A percentile compares a stretch with the other conserved stretches of the same genome.
phyloP scores from a whole-genome alignment of 2,797 vertebrate genomes.

The Lithobates pipiens region DNA sequence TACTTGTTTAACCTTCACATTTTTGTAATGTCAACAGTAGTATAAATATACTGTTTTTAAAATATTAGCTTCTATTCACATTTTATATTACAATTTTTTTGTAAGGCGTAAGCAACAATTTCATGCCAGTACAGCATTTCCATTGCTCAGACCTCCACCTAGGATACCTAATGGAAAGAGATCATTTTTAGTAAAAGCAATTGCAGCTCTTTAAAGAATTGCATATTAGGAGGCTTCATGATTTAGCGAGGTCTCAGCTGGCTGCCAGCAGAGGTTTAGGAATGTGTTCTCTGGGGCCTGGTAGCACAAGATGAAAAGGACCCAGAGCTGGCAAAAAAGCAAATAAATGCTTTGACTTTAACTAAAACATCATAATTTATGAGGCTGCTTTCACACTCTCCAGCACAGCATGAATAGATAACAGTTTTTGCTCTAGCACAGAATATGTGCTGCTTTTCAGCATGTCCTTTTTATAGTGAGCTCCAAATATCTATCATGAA shows the following conservation, averaged over 20 bases:
- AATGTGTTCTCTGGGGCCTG: slow-evolving; percentile 76
- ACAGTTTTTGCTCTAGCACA: slow-evolving; percentile 53
- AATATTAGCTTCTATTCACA: not conserved
- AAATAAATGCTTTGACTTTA: slow-evolving; percentile 80
- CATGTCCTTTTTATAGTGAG: slow-evolving; percentile 42
- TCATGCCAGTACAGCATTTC: slow-evolving; percentile 62
- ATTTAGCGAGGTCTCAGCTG: slow-evolving; percentile 80
- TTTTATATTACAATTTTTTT: slow-evolving; percentile 10
- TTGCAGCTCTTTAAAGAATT: slow-evolving; percentile 74
- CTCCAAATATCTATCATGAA: slow-evolving; percentile 40
- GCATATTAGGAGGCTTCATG: slow-evolving; percentile 76
- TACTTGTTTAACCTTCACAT: not conserved
- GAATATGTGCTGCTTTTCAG: slow-evolving; percentile 54
- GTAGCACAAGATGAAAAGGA: slow-evolving; percentile 79
- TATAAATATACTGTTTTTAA: not conserved
- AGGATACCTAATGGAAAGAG: slow-evolving; percentile 73
- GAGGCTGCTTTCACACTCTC: slow-evolving; percentile 62
- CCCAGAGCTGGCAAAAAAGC: slow-evolving; percentile 79
- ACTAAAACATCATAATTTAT: slow-evolving; percentile 80
- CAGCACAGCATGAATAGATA: slow-evolving; percentile 59
- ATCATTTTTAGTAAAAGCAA: slow-evolving; percentile 72
- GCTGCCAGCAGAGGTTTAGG: slow-evolving; percentile 76
- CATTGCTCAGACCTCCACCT: slow-evolving; percentile 71
- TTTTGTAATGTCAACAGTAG: not conserved
- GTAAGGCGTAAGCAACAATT: slow-evolving; percentile 22